These are phyloP conservation scores for Aphrocallistes beatrix DNA, from an alignment of 37 sponge, comb jelly and placozoan genomes.

Conservation along the genomic window DNA sequence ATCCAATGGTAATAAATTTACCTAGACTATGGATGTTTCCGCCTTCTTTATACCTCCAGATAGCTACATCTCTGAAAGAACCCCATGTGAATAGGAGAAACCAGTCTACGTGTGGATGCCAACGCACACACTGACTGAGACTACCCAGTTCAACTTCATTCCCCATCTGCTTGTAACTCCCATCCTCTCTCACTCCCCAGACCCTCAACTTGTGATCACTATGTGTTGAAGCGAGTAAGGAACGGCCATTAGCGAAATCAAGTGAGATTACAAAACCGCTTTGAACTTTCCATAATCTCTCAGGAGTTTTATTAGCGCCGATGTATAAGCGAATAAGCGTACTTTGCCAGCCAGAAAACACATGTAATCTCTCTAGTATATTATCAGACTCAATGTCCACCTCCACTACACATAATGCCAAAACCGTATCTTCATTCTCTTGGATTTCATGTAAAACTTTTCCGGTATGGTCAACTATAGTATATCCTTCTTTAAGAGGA, in stretches of 20 bases:
- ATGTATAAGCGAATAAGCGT: neutral
- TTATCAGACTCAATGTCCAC: neutral
- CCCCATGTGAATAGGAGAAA: neutral
- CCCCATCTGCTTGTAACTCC: neutral
- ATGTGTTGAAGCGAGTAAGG: neutral
- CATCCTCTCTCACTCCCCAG: slow-evolving; percentile 4
- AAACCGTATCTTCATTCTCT: neutral
- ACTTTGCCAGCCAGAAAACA: neutral
- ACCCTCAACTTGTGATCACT: neutral
- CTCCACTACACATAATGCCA: neutral
- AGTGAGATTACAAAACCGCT: neutral
- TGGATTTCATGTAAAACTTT: neutral
- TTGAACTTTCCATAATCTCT: neutral
- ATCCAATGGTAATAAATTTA: too few species aligned
- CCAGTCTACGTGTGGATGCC: neutral
- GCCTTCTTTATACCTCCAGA: neutral
- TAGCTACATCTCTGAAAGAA: neutral
- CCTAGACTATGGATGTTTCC: neutral
- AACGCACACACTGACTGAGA: neutral
- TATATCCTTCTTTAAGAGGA: neutral
- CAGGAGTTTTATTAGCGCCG: neutral
- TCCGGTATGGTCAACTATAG: neutral
- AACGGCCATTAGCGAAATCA: neutral
- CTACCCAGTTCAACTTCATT: neutral
- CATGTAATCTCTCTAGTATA: neutral